Percentiles rank a stretch among this genome's conserved stretches.
phyloP scores from a whole-genome alignment of 2,888 invertebrate genomes.

The Criorhina ranunculi region DNA sequence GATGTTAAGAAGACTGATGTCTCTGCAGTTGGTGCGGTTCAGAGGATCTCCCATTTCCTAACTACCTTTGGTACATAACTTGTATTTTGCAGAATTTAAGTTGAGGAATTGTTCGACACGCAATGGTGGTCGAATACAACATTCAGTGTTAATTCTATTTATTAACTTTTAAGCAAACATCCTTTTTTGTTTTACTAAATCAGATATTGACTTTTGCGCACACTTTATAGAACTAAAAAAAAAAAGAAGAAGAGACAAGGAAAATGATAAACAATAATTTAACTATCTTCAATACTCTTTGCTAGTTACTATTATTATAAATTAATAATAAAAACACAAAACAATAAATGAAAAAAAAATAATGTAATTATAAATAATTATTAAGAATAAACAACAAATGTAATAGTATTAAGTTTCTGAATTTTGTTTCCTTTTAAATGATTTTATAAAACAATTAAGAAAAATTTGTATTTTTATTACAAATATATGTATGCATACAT shows the following conservation, averaged over 20 bases:
- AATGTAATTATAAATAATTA: constrained; percentile 68
- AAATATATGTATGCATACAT: constrained; percentile 37
- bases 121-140: too few species aligned
- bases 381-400: constrained; percentile 53
- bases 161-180: constrained; percentile 36
- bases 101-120: too few species aligned
- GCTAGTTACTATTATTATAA: constrained; percentile 64
- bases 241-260: constrained; percentile 44
- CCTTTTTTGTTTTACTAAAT: constrained; percentile 41
- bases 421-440: constrained; percentile 45
- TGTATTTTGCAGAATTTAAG: too few species aligned
- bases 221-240: constrained; percentile 34
- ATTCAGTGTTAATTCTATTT: background rate
- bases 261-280: constrained; percentile 52
- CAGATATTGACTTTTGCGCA: constrained; percentile 47
- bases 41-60: too few species aligned
- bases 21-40: too few species aligned
- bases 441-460: constrained; percentile 43
- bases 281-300: constrained; percentile 65
- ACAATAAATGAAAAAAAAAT: constrained; percentile 39
- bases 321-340: constrained; percentile 44
- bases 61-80: too few species aligned
- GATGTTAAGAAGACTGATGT: too few species aligned
- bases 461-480: constrained; percentile 72
- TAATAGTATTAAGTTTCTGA: constrained; percentile 49